Evolutionary conservation across 1,140 invertebrate genomes (phyloP).

Genomic region (Scylla paramamosain): DNA sequence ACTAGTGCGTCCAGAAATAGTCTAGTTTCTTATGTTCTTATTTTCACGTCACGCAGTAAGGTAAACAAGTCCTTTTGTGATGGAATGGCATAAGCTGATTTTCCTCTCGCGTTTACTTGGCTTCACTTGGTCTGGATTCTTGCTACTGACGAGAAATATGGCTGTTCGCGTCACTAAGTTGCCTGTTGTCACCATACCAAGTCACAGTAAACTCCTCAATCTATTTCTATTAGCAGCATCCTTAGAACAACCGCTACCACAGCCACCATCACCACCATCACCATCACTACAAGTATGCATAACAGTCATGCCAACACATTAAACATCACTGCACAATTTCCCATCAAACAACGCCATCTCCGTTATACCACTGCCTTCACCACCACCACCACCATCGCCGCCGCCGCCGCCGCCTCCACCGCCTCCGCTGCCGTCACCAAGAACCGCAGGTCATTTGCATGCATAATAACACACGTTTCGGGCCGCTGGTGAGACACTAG

Average conservation of each 20-base stretch:
- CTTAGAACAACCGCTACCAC: neutral
- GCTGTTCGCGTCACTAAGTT: neutral
- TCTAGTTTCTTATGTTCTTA: too few species aligned
- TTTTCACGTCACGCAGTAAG: too few species aligned
- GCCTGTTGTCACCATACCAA: neutral
- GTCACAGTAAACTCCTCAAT: neutral
- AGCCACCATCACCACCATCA: neutral
- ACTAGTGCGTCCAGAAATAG: too few species aligned
- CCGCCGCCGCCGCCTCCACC: too few species aligned
- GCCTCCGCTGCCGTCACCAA: neutral
- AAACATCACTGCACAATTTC: too few species aligned
- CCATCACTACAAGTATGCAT: neutral
- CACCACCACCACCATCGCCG: neutral
- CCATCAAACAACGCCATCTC: too few species aligned
- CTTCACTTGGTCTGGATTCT: too few species aligned
- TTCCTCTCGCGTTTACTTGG: too few species aligned
- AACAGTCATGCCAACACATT: too few species aligned
- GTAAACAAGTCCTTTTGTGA: too few species aligned
- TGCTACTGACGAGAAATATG: too few species aligned
- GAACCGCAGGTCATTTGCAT: slow-evolving; percentile 12
- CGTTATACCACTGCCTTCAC: neutral
- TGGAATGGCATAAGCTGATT: too few species aligned
- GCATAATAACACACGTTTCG: slow-evolving; percentile 21
- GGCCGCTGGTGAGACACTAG: neutral
- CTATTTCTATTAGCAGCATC: neutral